Percentiles rank a stretch among this genome's conserved stretches.
These are phyloP conservation scores for Drosophila rufa DNA, from an alignment of 1,140 invertebrate species.

Conservation along the genomic window DNA sequence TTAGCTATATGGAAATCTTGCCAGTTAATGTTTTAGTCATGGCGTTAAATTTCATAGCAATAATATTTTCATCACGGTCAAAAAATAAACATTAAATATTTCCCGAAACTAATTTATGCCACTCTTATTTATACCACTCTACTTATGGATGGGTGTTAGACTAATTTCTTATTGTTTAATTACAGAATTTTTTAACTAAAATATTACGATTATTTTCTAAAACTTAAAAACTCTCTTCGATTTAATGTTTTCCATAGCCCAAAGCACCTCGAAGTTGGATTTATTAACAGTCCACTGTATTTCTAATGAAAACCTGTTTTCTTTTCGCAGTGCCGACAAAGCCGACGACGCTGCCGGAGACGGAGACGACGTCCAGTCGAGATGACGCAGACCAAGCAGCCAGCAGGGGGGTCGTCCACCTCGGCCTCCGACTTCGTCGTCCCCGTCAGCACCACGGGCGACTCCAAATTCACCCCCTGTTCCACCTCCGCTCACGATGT, in stretches of 20 bases:
- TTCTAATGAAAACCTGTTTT: conserved; percentile 73
- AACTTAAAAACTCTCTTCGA: background rate
- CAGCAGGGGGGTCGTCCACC: conserved; percentile 45
- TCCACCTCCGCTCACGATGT: conserved; percentile 68
- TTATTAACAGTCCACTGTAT: conserved; percentile 21
- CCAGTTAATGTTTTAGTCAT: background rate
- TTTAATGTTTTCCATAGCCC: background rate
- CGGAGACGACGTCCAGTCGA: conserved; percentile 50
- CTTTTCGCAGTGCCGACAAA: conserved; percentile 52
- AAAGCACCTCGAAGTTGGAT: background rate
- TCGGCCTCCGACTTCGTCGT: conserved; percentile 14
- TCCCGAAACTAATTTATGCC: background rate
- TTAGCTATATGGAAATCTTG: background rate
- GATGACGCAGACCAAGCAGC: conserved; percentile 59
- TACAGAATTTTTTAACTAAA: background rate
- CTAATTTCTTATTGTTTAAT: background rate
- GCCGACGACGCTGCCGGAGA: conserved; percentile 59
- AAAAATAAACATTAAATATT: background rate
- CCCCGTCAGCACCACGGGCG: conserved; percentile 6
- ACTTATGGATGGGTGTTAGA: background rate
- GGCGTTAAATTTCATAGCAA: conserved; percentile 5
- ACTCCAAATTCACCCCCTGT: conserved; percentile 13
- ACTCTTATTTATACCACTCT: too few species aligned
- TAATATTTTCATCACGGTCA: background rate
- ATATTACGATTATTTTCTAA: too few species aligned